phyloP scores from a whole-genome alignment of 2,888 invertebrate genomes.

The Scaptomyza flava region DNA sequence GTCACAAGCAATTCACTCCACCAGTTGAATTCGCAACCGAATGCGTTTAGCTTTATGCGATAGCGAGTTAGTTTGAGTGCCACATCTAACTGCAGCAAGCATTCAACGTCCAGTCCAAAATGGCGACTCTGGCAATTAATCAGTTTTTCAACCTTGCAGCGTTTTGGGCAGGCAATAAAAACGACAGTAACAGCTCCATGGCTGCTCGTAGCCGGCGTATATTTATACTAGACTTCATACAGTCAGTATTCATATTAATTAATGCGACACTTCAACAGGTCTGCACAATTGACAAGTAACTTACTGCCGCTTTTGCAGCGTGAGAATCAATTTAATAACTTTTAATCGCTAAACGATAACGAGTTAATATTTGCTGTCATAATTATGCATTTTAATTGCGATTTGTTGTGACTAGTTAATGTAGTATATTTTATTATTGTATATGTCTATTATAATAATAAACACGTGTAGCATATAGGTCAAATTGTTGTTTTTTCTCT shows the following conservation, averaged over 20 bases:
- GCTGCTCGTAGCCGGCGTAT: constrained; percentile 21
- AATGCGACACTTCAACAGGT: constrained; percentile 22
- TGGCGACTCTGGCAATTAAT: constrained; percentile 56
- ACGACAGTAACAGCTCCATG: constrained; percentile 6
- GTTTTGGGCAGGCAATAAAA: constrained; percentile 51
- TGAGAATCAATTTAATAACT: constrained; percentile 19
- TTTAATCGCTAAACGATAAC: constrained; percentile 1
- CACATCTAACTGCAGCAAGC: constrained; percentile 28
- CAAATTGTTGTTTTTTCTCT: background rate
- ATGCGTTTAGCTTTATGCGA: constrained; percentile 9
- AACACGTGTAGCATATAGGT: too few relatives aligned
- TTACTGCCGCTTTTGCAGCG: constrained; percentile 3
- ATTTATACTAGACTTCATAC: constrained; percentile 2
- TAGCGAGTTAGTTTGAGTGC: constrained; percentile 5
- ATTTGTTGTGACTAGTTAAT: too few relatives aligned
- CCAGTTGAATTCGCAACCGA: constrained; percentile 9
- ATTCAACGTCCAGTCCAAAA: constrained; percentile 27
- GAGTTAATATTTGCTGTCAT: background rate
- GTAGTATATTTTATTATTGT: too few relatives aligned
- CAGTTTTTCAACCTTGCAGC: constrained; percentile 47
- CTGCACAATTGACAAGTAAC: constrained; percentile 3
- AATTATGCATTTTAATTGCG: background rate
- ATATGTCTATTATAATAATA: too few relatives aligned
- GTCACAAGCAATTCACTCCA: constrained; percentile 35
- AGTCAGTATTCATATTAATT: constrained; percentile 38